Base-by-base conservation (phyloP, 2,888 invertebrate species). In the Psylliodes chrysocephalus region DNA sequence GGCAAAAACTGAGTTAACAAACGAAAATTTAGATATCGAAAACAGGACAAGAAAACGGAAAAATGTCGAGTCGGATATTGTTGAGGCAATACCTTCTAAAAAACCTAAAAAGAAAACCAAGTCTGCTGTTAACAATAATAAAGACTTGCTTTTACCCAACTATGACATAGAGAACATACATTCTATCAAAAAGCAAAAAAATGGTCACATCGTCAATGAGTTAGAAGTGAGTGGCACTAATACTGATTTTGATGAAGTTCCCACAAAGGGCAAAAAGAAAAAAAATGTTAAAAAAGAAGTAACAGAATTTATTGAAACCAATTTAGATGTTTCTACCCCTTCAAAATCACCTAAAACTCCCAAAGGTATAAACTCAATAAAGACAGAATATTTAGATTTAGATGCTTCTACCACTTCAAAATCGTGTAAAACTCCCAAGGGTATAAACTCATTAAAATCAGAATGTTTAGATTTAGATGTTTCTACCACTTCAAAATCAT, bases 111-210 rank as follows among this genome's bases (percentile, higher is more conserved):
- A 56, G 35, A 56, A 56, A 15, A 14, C 19, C 5, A 44, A 44
- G 19, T 8, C 30, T 44, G 28, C 30, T 7, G 44, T 44, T 33
- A 25, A 46, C 15, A 56, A 47, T 47, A 6, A 22, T 4, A 47
- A 46, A 14, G 56, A 56, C 6, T 14, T 25, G 19, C 22, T 10
- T 35, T 12, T 22, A 14, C 8, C 46, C 7, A 22, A 40, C 30
- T 44, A 44, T 14, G 22, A 28, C 28, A 59, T 38, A 25, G 40
- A 46, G 14, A 56, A 59, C 40, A 18, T 49, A 22, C 38, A 33
- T 18, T 40, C 59, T 25, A 57, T 35, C 4, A 59, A 59, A 49
- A 51, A 59, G 38, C 59, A 38, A 17, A 59, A 59, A 40, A 59
- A 17, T 33, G 28, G 30, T 15, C 5, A 14, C 7, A 10, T 49